Evolutionary conservation across 2,888 invertebrate species (phyloP).

Genomic region (Campaea margaritaria): DNA sequence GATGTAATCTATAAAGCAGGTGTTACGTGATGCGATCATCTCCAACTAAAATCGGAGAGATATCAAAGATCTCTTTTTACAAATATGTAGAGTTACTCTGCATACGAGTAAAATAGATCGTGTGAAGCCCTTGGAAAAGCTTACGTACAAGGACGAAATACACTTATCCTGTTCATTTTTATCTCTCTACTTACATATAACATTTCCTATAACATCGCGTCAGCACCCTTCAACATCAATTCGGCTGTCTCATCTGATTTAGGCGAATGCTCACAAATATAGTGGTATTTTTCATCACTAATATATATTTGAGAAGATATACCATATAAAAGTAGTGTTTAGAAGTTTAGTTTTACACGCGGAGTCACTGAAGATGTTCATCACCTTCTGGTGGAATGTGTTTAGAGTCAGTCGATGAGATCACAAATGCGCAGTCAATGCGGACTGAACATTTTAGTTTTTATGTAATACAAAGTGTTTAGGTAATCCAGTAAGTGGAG

Average conservation of each 20-base stretch:
- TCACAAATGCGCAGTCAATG: too few species aligned
- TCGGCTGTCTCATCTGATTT: constrained; percentile 21
- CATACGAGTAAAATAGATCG: background rate
- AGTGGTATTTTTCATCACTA: constrained; percentile 1
- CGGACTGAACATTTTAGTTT: too few species aligned
- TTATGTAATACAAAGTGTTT: too few species aligned
- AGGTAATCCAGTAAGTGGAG: too few species aligned
- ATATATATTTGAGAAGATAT: background rate
- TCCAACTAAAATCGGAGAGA: too few species aligned
- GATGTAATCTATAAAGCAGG: constrained; percentile 8
- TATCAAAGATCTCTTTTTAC: background rate
- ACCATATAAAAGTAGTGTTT: background rate
- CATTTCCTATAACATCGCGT: constrained; percentile 14
- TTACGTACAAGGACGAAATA: background rate
- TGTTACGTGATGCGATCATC: too few species aligned
- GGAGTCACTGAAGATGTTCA: too few species aligned
- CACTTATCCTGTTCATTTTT: constrained; percentile 15
- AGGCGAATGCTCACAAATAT: constrained; percentile 11
- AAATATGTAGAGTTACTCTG: background rate
- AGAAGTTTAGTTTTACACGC: constrained; percentile 14
- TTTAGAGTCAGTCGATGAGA: too few species aligned
- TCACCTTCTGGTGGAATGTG: too few species aligned
- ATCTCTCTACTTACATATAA: constrained; percentile 13
- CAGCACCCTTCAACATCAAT: constrained; percentile 20
- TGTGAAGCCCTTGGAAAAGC: constrained; percentile 7